Evolutionary conservation across 2,113 vertebrate genomes (phyloP).

Genomic region (rabbit (Oryctolagus cuniculus)): mOryCun1.1 NC_091450.1:47536501-47537000

Average conservation of each 20-base stretch:
- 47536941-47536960: background rate
- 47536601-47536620: background rate
- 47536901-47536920: background rate
- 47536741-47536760: background rate
- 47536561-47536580: background rate
- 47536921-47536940: background rate
- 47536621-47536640: background rate
- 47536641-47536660: background rate
- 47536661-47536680: background rate
- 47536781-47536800: background rate
- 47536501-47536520: background rate
- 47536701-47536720: background rate
- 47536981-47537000: too few relatives aligned
- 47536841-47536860: background rate
- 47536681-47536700: background rate
- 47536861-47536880: background rate
- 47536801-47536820: background rate
- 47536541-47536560: background rate
- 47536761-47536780: background rate
- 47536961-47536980: too few relatives aligned
- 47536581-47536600: background rate
- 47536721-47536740: background rate
- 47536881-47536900: background rate
- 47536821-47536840: background rate
- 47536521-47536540: background rate